Evolutionary conservation across 2,797 vertebrate species (phyloP).

Genomic region (Sebastes glaucus): DNA sequence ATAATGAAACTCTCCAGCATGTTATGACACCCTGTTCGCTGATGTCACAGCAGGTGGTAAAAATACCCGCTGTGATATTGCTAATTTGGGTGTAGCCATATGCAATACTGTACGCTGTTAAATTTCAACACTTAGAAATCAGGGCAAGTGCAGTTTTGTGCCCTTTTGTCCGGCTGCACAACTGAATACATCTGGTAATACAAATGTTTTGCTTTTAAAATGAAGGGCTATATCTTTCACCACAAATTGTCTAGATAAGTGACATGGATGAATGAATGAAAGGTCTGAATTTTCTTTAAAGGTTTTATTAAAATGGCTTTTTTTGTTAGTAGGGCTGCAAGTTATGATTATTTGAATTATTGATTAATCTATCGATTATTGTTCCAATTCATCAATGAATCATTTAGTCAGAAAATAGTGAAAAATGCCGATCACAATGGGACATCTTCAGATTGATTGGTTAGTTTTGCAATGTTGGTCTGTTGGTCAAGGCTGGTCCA

Average conservation of each 20-base stretch:
- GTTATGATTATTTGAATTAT: background rate
- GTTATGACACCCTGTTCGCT: background rate
- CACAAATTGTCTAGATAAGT: background rate
- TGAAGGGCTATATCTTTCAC: background rate
- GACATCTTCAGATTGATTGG: background rate
- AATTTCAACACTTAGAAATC: constrained; percentile 16
- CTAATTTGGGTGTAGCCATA: background rate
- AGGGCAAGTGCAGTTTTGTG: background rate
- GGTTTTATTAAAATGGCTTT: too few relatives aligned
- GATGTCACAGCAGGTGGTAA: background rate
- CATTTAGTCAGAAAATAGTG: background rate
- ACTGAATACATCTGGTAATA: background rate
- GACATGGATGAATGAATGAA: background rate
- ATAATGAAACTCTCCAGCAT: background rate
- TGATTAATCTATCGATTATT: background rate
- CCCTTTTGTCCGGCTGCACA: background rate
- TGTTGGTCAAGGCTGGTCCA: background rate
- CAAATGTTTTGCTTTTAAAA: background rate
- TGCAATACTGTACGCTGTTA: background rate
- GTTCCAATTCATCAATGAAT: background rate
- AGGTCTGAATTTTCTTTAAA: background rate
- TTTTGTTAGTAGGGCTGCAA: too few relatives aligned
- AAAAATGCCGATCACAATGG: background rate
- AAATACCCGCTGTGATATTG: background rate
- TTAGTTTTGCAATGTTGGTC: background rate